Percentiles rank a stretch among this genome's conserved stretches.
These are phyloP conservation scores for Schizopygopsis malacanthus DNA, from an alignment of 2,797 vertebrate genomes.

Conservation along the genomic window DNA sequence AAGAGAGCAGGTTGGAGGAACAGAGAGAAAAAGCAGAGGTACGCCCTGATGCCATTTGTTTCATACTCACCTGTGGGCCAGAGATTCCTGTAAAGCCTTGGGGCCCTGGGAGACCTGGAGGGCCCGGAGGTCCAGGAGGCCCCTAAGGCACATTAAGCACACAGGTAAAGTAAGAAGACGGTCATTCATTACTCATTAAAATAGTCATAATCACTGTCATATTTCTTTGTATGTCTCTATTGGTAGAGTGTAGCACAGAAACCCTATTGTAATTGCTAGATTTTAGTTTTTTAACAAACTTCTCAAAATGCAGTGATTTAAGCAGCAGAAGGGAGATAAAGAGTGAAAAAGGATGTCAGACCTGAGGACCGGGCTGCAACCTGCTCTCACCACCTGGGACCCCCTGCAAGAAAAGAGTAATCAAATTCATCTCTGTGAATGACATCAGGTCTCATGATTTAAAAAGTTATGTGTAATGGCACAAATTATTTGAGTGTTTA, in stretches of 20 bases:
- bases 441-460: neutral
- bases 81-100: conserved; percentile 83
- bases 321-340: conserved; percentile 50
- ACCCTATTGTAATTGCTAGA: neutral
- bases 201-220: neutral
- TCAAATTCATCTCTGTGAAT: conserved; percentile 61
- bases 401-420: conserved; percentile 81
- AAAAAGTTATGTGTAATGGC: conserved; percentile 14
- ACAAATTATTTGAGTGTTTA: neutral
- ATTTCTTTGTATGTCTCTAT: neutral
- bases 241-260: neutral
- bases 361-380: conserved; percentile 92
- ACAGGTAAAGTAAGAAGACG: conserved; percentile 53
- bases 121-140: conserved; percentile 84
- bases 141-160: conserved; percentile 79
- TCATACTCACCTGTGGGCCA: conserved; percentile 85
- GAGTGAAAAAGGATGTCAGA: conserved; percentile 69
- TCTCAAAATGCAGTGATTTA: neutral
- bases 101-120: conserved; percentile 88
- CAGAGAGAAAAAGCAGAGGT: conserved; percentile 28
- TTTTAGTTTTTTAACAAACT: neutral
- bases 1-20: conserved; percentile 31
- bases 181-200: neutral
- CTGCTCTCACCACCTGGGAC: conserved; percentile 84
- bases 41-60: conserved; percentile 36